Base-by-base conservation (phyloP, 1,140 invertebrate genomes). In the Maconellicoccus hirsutus region DNA sequence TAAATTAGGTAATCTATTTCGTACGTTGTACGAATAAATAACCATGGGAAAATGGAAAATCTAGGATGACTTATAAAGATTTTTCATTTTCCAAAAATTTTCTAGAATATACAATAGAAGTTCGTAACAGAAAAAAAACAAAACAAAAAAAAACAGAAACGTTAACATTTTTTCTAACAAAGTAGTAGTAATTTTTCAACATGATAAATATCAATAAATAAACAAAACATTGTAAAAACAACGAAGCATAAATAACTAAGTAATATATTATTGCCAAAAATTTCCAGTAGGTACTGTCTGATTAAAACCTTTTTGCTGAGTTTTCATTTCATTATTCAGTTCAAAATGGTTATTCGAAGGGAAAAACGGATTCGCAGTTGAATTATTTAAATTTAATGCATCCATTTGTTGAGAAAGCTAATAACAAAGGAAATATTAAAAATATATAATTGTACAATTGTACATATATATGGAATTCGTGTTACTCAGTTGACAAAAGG, bases 371-470 rank as follows among this genome's bases (percentile, higher is more conserved):
- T 25, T 25, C 22, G 8, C 10, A 4, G 21, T 66, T 25, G 61
- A 25, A 25, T 66, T 66, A 26, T 66, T 66, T 25, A 66, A 66
- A 66, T 66, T 66, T 22, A 66, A 25, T 4, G 61, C 61, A 25
- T 66, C 61, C 61, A 66, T 66, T 23, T 25, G 61, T 25, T 66
- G 61, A 1, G 25, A 23, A 23, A 66, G 4, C 61, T 66, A 19
- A 66, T 25, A 23, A 23, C 2, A 23, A 66, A 66, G 25, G 10
- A n/a, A 1, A 66, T 4, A 66, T 16, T 23, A 10, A 52, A 16
- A 52, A 52, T 52, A 52, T 19, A 4, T 16, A 2, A 52, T 52
- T 33, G 29, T 33, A 33, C 29, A 33, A 33, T 33, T 12, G 12
- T 33, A 33, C 29, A 33, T 33, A 33, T 6, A 12, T 33, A 33